A percentile compares a stretch with the other conserved stretches of the same genome.
phyloP scores from a whole-genome alignment of 2,113 vertebrate species.

The Aix galericulata region DNA sequence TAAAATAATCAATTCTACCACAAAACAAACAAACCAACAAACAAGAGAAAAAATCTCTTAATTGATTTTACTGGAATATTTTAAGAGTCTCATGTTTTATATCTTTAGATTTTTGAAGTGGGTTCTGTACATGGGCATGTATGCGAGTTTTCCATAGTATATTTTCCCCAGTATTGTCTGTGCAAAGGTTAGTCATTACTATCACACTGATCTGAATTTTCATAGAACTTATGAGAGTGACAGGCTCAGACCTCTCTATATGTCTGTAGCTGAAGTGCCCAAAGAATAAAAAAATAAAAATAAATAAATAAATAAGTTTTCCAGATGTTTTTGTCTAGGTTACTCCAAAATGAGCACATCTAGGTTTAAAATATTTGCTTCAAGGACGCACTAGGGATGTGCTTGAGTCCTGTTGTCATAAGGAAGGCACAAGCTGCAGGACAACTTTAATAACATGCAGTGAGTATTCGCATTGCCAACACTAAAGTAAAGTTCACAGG shows the following conservation, averaged over 20 bases:
- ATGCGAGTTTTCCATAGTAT: fast-evolving
- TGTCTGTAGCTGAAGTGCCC: neutral
- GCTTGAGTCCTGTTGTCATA: neutral
- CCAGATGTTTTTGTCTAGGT: neutral
- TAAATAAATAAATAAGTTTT: neutral
- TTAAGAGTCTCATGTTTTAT: neutral
- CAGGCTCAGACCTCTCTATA: neutral
- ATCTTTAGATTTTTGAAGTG: neutral
- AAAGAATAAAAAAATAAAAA: neutral
- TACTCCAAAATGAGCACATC: neutral
- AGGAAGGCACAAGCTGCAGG: neutral
- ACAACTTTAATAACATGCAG: neutral
- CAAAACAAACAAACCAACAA: neutral
- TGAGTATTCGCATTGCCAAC: neutral
- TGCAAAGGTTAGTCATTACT: neutral
- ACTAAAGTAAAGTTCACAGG: neutral
- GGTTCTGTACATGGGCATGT: neutral
- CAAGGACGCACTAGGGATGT: neutral
- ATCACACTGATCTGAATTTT: neutral
- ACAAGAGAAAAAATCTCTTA: neutral
- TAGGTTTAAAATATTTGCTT: neutral
- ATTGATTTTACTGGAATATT: neutral
- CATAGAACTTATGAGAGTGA: neutral
- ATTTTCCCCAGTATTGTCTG: neutral
- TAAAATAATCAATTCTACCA: neutral